A percentile compares a stretch with the other conserved stretches of the same genome.
Conservation (phyloP, 2,888 invertebrate species). For the Apodemia mormo region DNA sequence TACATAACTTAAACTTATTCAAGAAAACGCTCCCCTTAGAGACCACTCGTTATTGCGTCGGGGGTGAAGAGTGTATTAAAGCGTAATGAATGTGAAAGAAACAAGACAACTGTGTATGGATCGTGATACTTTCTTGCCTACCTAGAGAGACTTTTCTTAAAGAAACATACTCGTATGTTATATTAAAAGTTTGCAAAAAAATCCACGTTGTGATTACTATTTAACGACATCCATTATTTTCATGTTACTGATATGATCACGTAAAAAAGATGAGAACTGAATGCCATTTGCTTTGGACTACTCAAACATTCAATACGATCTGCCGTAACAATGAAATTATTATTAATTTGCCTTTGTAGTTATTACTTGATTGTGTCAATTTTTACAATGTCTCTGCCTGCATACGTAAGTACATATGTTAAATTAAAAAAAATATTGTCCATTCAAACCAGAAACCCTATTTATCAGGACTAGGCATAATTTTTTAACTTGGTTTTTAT, state of each 20-base stretch:
- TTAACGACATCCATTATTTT: not conserved
- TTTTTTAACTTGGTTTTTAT: no score
- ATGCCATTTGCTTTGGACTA: not conserved
- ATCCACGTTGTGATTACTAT: not conserved
- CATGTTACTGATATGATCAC: not conserved
- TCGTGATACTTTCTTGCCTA: no score
- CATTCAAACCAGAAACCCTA: no score
- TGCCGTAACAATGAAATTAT: constrained; percentile 11
- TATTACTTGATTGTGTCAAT: constrained; percentile 8
- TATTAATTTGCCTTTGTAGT: not conserved
- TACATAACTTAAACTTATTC: no score
- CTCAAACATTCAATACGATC: not conserved
- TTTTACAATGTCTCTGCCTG: not conserved
- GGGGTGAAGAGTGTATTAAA: no score
- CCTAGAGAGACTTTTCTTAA: no score
- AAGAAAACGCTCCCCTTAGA: not conserved
- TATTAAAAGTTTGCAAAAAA: not conserved
- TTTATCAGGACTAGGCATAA: no score
- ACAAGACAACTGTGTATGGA: no score
- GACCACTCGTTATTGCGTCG: no score
- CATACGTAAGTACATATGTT: constrained; percentile 1
- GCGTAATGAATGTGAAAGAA: no score
- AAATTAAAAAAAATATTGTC: no score
- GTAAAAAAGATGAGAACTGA: not conserved
- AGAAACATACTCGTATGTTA: no score